Evolutionary conservation across 2,113 vertebrate genomes (phyloP), one percentile per base, ranked within the genome.

Genomic region (Lamprologus sp.): DNA sequence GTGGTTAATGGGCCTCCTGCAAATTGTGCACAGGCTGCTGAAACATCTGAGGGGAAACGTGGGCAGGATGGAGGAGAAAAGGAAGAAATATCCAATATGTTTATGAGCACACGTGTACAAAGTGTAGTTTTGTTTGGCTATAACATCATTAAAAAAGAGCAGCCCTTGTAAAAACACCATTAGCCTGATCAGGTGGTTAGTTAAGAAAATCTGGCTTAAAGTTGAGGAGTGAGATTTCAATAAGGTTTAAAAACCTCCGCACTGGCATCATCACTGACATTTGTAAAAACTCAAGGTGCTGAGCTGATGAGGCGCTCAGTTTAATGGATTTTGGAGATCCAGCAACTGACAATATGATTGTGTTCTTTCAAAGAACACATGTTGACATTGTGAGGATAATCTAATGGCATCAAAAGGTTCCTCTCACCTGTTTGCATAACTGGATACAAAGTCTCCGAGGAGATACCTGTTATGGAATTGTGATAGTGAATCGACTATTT

Each of bases 41-140:
- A 73, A 5, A 15, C 65, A 42, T 70, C 2, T 70, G 65, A 42
- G 0, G n/a, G 37, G 5, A 26, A 42, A 42, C 7, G 0, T 70
- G 37, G n/a, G n/a, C 63, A 23, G 35, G 63, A 14, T 68, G 35
- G 35, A 68, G 63, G 63, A 40, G 35, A 14, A 0, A 70, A 23
- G 63, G 35, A 68, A 14, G 17, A 7, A 65, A 37, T 37, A 37
- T 65, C 17, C 17, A 42, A 6, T 23, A 15, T 70, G n/a, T 70
- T 42, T 65, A 37, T 37, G 33, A 65, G 60, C 10, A 37, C 33
- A 65, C 3, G 6, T 65, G 31, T 65, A 37, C 17, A 65, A 65
- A n/a, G 2, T 12, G 17, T 65, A 35, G 33, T n/a, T 70, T 42
- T 1, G 37, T 14, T 42, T 14, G 65, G 12, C n/a, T 70, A 1